Evolutionary conservation across 2,888 invertebrate species (phyloP).

Genomic region (Villa cingulata): DNA sequence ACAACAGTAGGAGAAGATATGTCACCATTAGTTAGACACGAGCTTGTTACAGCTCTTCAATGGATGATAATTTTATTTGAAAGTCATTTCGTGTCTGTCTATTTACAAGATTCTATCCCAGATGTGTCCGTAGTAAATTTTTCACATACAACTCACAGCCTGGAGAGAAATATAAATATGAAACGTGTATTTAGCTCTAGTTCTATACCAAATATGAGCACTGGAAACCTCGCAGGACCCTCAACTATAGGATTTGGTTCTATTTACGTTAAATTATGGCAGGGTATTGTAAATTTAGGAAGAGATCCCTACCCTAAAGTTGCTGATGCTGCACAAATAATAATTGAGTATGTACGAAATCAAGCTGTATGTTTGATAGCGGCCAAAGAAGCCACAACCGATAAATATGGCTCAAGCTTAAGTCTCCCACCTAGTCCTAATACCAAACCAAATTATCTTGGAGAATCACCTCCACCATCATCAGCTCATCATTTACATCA

Average conservation of each 20-base stretch:
- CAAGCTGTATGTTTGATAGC: constrained; percentile 39
- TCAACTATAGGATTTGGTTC: constrained; percentile 33
- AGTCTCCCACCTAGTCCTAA: constrained; percentile 49
- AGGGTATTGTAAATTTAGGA: constrained; percentile 59
- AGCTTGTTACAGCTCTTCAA: constrained; percentile 74
- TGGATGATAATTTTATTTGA: constrained; percentile 80
- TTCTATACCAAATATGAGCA: constrained; percentile 46
- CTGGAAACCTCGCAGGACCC: constrained; percentile 1
- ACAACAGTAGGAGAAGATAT: constrained; percentile 68
- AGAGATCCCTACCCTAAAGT: constrained; percentile 83
- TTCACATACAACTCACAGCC: constrained; percentile 31
- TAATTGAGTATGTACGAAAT: constrained; percentile 63
- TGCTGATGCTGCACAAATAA: constrained; percentile 58
- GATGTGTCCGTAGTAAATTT: neutral
- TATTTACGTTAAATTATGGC: constrained; percentile 84
- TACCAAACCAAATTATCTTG: constrained; percentile 37
- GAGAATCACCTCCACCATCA: constrained; percentile 20
- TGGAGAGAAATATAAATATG: constrained; percentile 36
- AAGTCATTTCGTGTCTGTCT: constrained; percentile 70
- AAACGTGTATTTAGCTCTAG: constrained; percentile 57
- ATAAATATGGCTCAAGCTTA: constrained; percentile 33
- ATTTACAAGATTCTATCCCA: constrained; percentile 43
- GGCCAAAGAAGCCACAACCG: constrained; percentile 33
- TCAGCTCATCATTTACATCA: constrained; percentile 4
- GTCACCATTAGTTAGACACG: constrained; percentile 73